A percentile compares a stretch with the other conserved stretches of the same genome.
Evolutionary conservation across 2,113 vertebrate species (phyloP).

Genomic region (Corythoichthys haematopterus): DNA sequence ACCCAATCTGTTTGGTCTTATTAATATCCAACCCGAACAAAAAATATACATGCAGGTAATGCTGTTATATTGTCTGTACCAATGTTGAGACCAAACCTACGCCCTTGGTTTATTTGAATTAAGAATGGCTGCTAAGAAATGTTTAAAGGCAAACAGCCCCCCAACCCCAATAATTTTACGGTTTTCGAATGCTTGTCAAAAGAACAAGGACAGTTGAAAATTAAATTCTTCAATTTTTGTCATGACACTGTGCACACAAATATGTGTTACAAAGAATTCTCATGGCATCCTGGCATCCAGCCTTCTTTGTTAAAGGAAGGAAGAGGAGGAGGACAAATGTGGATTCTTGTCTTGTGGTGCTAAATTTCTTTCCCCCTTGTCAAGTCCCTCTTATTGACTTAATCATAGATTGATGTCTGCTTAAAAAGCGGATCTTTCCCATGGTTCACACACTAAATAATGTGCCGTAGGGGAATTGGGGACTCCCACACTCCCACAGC

Average conservation of each 20-base stretch:
- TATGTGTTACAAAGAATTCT: slow-evolving; percentile 4
- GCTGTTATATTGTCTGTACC: too few species aligned
- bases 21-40: too few species aligned
- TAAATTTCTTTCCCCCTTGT: background rate
- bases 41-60: too few species aligned
- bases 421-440: slow-evolving; percentile 13
- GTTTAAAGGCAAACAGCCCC: too few species aligned
- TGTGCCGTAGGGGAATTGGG: background rate
- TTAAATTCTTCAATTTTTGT: background rate
- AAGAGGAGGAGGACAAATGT: background rate
- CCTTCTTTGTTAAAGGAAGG: background rate
- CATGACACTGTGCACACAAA: slow-evolving; percentile 1
- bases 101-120: too few species aligned
- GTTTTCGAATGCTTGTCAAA: too few species aligned
- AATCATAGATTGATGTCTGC: background rate
- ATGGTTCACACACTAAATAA: slow-evolving; percentile 10
- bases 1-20: too few species aligned
- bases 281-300: background rate
- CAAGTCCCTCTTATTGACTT: background rate
- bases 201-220: too few species aligned
- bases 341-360: background rate
- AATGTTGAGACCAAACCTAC: too few species aligned
- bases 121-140: too few species aligned
- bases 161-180: too few species aligned
- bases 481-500: background rate